These are phyloP conservation scores for Morelia viridis DNA, from an alignment of 2,797 vertebrate species.

Conservation along the genomic window DNA sequence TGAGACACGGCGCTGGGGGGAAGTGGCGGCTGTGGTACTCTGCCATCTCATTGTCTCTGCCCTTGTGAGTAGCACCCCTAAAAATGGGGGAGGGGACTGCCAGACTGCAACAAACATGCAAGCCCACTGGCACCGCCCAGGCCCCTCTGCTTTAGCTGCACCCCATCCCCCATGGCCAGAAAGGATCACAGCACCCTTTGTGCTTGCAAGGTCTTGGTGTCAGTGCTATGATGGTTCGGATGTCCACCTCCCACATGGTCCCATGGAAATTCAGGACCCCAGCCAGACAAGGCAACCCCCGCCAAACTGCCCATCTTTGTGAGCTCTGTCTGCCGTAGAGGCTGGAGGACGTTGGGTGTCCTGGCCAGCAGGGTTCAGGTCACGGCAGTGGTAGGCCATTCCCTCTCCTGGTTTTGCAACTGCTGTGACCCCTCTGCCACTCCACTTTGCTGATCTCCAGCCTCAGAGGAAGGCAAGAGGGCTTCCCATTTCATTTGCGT, in stretches of 20 bases:
- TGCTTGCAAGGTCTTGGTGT: background rate
- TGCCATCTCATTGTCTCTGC: slow-evolving; percentile 77
- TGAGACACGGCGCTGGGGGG: slow-evolving; percentile 76
- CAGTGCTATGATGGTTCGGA: background rate
- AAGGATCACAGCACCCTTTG: background rate
- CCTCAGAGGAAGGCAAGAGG: background rate
- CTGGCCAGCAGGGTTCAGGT: background rate
- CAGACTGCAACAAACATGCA: background rate
- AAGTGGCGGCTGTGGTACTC: slow-evolving; percentile 63
- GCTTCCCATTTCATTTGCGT: background rate
- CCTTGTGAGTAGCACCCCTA: slow-evolving; percentile 67
- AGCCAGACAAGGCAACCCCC: background rate
- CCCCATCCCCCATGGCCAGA: background rate
- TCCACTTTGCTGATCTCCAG: background rate
- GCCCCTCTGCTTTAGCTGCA: background rate
- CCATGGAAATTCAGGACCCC: background rate
- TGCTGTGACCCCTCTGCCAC: background rate
- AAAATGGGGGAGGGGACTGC: background rate
- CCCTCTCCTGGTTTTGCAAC: background rate
- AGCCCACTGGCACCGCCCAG: too few relatives aligned
- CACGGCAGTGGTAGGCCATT: background rate
- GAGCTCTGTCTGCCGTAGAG: background rate
- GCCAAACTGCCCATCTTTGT: too few relatives aligned
- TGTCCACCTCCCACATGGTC: background rate
- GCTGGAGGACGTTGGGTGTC: too few relatives aligned